These are phyloP conservation scores for Orchesella cincta DNA, from an alignment of 1,140 invertebrate genomes.

Conservation along the genomic window DNA sequence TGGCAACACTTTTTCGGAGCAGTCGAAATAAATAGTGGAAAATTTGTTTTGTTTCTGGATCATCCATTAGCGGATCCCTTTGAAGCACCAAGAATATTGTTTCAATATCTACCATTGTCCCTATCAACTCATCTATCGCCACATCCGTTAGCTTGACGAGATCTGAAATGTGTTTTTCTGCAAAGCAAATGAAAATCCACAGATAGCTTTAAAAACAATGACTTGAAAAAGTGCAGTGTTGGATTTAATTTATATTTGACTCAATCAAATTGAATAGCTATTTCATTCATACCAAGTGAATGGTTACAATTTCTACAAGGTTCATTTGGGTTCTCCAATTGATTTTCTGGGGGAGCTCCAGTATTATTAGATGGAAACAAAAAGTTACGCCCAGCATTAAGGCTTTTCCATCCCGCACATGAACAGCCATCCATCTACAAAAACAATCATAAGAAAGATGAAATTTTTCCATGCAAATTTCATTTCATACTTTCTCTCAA, in stretches of 20 bases:
- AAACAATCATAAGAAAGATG: too few species aligned
- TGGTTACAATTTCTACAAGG: conserved; percentile 47
- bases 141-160: conserved; percentile 44
- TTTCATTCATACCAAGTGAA: conserved; percentile 42
- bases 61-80: conserved; percentile 42
- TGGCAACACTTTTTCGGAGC: conserved; percentile 44
- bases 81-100: conserved; percentile 48
- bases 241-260: not conserved
- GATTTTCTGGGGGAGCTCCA: not conserved
- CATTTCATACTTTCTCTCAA: not conserved
- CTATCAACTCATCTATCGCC: conserved; percentile 43
- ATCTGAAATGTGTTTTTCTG: conserved; percentile 46
- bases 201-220: too few species aligned
- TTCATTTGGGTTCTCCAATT: conserved; percentile 41
- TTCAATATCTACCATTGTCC: conserved; percentile 48
- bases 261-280: not conserved
- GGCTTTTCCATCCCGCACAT: conserved; percentile 49
- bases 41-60: conserved; percentile 44
- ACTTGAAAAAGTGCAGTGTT: not conserved
- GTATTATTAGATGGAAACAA: conserved; percentile 37
- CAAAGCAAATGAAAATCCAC: too few species aligned
- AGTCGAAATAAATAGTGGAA: conserved; percentile 47
- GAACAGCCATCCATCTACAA: conserved; percentile 45
- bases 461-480: too few species aligned
- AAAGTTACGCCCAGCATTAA: conserved; percentile 40